Conservation (phyloP, 2,888 invertebrate species). For the Lysandra bellargus region DNA sequence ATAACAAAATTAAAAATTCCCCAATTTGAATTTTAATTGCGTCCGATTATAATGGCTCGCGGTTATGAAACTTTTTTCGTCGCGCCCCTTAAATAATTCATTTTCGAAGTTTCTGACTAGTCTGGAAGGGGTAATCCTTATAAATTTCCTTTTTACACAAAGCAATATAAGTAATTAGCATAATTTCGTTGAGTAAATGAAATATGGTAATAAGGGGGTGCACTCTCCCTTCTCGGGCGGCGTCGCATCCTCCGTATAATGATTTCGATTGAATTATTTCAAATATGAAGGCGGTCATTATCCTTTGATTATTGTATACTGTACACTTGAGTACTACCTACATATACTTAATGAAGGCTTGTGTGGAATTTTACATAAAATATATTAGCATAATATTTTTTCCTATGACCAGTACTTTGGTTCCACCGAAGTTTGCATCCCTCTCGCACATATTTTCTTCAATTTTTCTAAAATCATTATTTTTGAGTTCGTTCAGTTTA, state of each 20-base stretch:
- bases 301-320: conserved; percentile 62
- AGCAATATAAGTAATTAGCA: conserved; percentile 82
- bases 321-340: neutral
- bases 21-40: conserved; percentile 80
- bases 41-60: conserved; percentile 77
- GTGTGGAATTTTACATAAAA: neutral
- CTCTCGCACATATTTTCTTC: too few relatives aligned
- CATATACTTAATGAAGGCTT: neutral
- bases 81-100: conserved; percentile 72
- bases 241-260: conserved; percentile 78
- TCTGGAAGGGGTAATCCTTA: conserved; percentile 74
- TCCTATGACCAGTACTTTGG: too few relatives aligned
- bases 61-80: conserved; percentile 59
- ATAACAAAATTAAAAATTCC: conserved; percentile 79
- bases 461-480: too few relatives aligned
- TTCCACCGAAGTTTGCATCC: too few relatives aligned
- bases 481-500: too few relatives aligned
- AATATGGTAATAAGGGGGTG: conserved; percentile 79
- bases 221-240: conserved; percentile 67
- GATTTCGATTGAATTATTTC: conserved; percentile 79
- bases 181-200: conserved; percentile 82
- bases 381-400: too few relatives aligned
- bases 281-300: conserved; percentile 67
- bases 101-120: conserved; percentile 65
- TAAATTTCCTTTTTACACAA: conserved; percentile 82